phyloP scores from a whole-genome alignment of 2,113 vertebrate genomes.

The Cyrtonyx montezumae region DNA sequence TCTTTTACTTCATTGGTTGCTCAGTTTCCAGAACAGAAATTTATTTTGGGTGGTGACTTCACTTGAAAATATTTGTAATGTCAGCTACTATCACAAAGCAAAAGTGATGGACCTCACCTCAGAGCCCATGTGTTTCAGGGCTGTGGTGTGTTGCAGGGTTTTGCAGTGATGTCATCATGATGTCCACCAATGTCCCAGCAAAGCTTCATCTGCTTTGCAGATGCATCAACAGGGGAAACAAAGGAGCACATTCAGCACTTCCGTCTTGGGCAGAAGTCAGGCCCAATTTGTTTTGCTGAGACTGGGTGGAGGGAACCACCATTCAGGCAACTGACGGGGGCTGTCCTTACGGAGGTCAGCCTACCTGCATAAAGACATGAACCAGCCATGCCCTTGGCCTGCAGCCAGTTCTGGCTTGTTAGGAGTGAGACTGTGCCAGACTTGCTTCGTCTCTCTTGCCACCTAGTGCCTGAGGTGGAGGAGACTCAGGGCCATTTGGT shows the following conservation, averaged over 20 bases:
- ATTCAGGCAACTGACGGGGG: not conserved
- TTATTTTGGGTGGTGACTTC: not conserved
- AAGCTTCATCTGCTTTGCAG: not conserved
- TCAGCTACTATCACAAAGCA: not conserved
- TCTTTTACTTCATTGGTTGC: not conserved
- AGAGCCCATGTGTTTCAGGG: not conserved
- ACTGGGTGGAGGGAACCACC: not conserved
- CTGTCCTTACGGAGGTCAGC: not conserved
- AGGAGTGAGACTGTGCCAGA: not conserved
- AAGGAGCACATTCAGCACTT: not conserved
- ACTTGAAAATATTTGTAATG: accelerated
- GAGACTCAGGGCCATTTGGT: not conserved
- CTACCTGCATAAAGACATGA: not conserved
- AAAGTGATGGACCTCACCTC: not conserved
- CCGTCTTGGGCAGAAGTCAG: not conserved
- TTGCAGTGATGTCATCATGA: not conserved
- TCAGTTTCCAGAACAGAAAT: not conserved
- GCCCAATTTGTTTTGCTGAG: not conserved
- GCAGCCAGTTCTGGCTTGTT: not conserved
- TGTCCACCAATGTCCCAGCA: not conserved
- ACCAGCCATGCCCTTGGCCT: not conserved
- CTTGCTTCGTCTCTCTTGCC: not conserved
- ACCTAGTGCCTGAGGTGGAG: not conserved
- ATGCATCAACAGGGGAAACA: not conserved
- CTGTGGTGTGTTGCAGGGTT: not conserved